Evolutionary conservation across 2,888 invertebrate genomes (phyloP), one percentile per base, ranked within the genome.

Genomic region (Argyresthia goedartella): DNA sequence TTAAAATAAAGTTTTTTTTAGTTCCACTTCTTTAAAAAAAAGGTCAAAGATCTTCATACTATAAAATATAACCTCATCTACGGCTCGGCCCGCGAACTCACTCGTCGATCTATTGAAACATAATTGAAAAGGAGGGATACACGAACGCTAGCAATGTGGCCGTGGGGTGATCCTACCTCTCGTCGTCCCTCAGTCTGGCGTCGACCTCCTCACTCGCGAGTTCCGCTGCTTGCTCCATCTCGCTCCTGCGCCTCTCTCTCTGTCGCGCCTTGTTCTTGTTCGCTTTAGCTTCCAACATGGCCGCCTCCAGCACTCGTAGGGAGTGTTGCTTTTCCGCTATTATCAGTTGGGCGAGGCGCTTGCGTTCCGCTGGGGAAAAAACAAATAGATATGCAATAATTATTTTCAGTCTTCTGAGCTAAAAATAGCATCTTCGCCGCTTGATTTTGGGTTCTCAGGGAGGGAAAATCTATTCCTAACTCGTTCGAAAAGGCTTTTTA

Each of bases 241-340:
- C 66, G 35, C 59, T 61, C 0, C 72, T 62, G 48, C 63, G 66
- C 43, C 69, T 65, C 54, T 80, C 80, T 0, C 81, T 68, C 54
- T 68, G 67, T 53, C 73, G 76, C 4, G 71, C 64, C 55, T 65
- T 74, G 35, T 60, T 65, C 56, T 79, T 81, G 25, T 78, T 76
- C 0, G 76, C 82, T 54, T 81, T 78, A 0, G 86, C 76, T 59
- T 86, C 86, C 0, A 81, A 81, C 77, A 85, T 84, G 0, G 86
- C 86, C 0, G 81, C 81, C 59, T 85, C 82, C 7, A 86, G 59
- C 1, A 85, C 81, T 47, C 81, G 63, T 3, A 85, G 58, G 0
- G 84, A 82, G 55, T 86, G 86, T 52, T 86, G 85, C 53, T 86
- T 85, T 53, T 85, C 86, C 0, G 81, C 84, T 61, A 84, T 71